These are phyloP conservation scores for Ramphastos sulfuratus DNA, from an alignment of 2,113 vertebrate species.

Conservation along the genomic window DNA sequence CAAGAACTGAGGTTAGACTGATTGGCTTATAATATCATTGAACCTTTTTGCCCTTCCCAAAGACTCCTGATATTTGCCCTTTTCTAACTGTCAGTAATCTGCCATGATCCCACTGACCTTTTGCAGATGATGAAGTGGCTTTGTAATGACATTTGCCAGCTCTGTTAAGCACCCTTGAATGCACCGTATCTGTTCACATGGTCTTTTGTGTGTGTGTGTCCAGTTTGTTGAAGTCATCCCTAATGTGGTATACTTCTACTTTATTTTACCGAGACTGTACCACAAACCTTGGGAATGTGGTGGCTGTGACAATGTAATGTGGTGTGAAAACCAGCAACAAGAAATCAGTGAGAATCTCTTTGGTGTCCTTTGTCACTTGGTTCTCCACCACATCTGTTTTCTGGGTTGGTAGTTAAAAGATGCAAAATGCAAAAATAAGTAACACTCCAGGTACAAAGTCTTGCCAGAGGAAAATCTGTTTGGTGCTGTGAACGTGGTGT, in stretches of 20 bases:
- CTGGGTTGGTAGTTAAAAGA: background rate
- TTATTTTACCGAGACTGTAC: background rate
- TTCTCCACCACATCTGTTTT: background rate
- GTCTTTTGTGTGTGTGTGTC: background rate
- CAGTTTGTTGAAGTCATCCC: rapidly evolving
- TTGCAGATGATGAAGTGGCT: background rate
- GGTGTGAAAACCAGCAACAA: background rate
- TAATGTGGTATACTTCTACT: background rate
- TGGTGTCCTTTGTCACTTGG: background rate
- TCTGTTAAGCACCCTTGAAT: background rate
- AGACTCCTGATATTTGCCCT: background rate
- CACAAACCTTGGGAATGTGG: background rate
- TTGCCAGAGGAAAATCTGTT: background rate
- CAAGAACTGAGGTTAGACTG: background rate
- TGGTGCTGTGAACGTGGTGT: background rate
- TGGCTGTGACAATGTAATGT: background rate
- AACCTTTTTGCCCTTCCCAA: background rate
- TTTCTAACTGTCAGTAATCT: background rate
- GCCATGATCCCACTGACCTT: background rate
- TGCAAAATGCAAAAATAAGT: background rate
- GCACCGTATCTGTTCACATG: background rate
- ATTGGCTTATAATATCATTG: background rate
- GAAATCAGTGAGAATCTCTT: background rate
- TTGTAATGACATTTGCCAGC: background rate
- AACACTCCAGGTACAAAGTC: background rate